Evolutionary conservation across 2,888 invertebrate species (phyloP), one percentile per base, ranked within the genome.

Genomic region (Nymphalis urticae): DNA sequence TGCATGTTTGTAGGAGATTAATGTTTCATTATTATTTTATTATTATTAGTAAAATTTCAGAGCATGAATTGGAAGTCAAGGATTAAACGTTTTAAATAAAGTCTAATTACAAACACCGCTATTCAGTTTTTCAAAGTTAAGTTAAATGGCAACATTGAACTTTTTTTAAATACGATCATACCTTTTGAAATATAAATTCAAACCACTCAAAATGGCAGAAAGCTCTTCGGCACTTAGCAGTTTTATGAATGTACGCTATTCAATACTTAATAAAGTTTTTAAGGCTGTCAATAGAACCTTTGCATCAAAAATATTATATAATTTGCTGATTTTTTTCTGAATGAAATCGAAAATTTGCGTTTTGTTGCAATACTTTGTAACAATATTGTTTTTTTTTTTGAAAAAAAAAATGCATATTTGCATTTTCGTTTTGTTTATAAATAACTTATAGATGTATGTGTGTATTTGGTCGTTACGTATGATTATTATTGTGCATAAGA

Each of bases 1-100:
- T 56, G 48, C 51, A 48, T 65, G 51, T 47, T 56, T 65, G 47
- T 65, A 48, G n/a, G 60, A 48, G 56, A 50, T 50, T 53, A 56
- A 56, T 24, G 68, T 64, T 70, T 67, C 36, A 58, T 72, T 65
- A 68, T 64, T 64, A 58, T 68, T 64, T 53, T 62, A 64, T 21
- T 21, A 21, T 21, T 21, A 21, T 21, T 1, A 21, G 19, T 58
- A 53, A 59, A 53, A 50, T 19, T 68, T 56, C 47, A 48, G 47
- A 47, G 27, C 8, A n/a, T 21, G 17, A 24, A 58, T 58, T 19
- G 27, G 17, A n/a, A 54, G 58, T 58, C 36, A 36, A 10, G 19
- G 36, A 36, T 36, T 9, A 36, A 36, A 17, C 6, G 17, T 27
- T 27, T 32, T 27, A 21, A 42, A 42, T 42, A 42, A 42, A 42